Percentiles rank a stretch among this genome's conserved stretches.
These are phyloP conservation scores for Albula glossodonta DNA, from an alignment of 2,113 vertebrate genomes.

Conservation along the genomic window DNA sequence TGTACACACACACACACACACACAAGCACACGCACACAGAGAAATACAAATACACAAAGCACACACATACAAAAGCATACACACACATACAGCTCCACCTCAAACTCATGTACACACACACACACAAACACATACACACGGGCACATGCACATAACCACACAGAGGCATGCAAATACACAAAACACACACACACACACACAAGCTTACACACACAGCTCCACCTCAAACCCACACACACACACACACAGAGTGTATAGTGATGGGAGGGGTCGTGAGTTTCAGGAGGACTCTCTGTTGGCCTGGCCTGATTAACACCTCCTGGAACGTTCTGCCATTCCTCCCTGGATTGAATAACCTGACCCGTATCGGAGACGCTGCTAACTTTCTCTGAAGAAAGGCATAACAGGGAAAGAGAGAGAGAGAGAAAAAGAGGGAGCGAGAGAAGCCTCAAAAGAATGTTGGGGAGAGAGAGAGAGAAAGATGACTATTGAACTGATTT, in stretches of 20 bases:
- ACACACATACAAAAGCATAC: not conserved
- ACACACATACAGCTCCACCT: no score
- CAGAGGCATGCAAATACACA: not conserved
- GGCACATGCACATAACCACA: conserved; percentile 18
- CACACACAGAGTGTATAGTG: not conserved
- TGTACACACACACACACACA: not conserved
- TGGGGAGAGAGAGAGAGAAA: not conserved
- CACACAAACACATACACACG: no score
- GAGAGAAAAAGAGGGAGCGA: not conserved
- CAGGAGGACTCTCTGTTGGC: conserved; percentile 46
- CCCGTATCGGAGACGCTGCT: conserved; percentile 29
- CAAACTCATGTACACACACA: no score
- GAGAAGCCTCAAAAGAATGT: not conserved
- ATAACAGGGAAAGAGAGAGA: not conserved
- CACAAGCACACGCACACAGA: conserved; percentile 5
- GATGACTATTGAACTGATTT: conserved; percentile 5
- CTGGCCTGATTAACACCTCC: conserved; percentile 58
- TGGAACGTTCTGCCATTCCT: conserved; percentile 23
- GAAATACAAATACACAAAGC: not conserved
- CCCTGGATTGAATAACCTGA: conserved; percentile 53
- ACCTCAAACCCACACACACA: conserved; percentile 3
- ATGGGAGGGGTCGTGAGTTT: conserved; percentile 16
- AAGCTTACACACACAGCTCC: not conserved
- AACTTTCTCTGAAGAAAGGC: conserved; percentile 35
- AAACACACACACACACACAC: no score